phyloP scores from a whole-genome alignment of 2,113 vertebrate species.

The Casuarius casuarius region DNA sequence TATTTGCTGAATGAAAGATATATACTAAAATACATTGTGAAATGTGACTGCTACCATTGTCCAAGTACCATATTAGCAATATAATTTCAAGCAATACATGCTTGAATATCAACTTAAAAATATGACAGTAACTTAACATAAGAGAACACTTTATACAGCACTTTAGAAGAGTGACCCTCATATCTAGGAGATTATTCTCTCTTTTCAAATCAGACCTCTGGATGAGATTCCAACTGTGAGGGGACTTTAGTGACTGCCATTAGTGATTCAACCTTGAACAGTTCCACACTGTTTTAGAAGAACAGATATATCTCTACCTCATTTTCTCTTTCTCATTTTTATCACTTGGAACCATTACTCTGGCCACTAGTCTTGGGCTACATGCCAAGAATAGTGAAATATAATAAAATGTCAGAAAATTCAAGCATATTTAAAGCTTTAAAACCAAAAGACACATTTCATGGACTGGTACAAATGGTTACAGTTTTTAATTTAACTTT shows the following conservation, averaged over 20 bases:
- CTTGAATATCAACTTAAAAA: not conserved
- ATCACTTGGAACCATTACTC: not conserved
- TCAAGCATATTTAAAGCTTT: not conserved
- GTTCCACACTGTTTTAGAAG: not conserved
- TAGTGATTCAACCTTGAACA: not conserved
- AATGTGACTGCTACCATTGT: not conserved
- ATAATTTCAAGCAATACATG: not conserved
- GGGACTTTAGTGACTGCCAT: not conserved
- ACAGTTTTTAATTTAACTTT: not conserved
- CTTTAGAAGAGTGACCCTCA: not conserved
- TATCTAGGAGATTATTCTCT: not conserved
- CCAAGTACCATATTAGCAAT: not conserved
- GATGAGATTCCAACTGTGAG: not conserved
- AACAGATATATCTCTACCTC: not conserved
- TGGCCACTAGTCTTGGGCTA: not conserved
- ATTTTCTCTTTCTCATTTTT: not conserved
- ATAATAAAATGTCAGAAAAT: not conserved
- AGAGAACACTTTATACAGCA: not conserved
- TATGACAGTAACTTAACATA: not conserved
- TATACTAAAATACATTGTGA: not conserved
- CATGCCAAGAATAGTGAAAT: not conserved
- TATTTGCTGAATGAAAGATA: not conserved
- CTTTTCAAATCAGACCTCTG: conserved; percentile 2
- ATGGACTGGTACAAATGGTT: not conserved
- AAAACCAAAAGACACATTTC: not conserved